Conservation (phyloP, 2,113 vertebrate genomes). For the Semnornis frantzii region DNA sequence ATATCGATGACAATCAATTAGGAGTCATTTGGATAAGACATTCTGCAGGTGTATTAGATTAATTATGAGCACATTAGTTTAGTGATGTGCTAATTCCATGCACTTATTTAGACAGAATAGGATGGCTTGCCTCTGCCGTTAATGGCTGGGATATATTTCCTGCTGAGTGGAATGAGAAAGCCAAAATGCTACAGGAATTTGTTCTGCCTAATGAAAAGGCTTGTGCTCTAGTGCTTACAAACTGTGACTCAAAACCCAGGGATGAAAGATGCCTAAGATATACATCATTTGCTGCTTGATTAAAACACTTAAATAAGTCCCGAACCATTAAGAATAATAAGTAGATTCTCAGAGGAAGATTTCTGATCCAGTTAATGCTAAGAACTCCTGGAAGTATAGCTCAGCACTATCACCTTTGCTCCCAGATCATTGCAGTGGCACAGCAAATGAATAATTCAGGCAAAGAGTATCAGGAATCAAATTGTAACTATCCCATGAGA, state of each 20-base stretch:
- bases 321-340: slow-evolving; percentile 59
- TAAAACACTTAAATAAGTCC: slow-evolving; percentile 54
- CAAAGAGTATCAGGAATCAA: slow-evolving; percentile 7
- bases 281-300: slow-evolving; percentile 53
- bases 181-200: slow-evolving; percentile 13
- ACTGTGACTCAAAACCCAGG: slow-evolving; percentile 21
- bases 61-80: slow-evolving; percentile 39
- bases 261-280: slow-evolving; percentile 13
- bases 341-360: slow-evolving; percentile 20
- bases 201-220: slow-evolving; percentile 36
- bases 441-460: slow-evolving; percentile 56
- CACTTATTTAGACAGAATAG: slow-evolving; percentile 35
- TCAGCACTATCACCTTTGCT: slow-evolving; percentile 40
- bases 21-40: neutral
- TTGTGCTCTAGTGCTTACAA: neutral
- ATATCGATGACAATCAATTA: slow-evolving; percentile 51
- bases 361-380: slow-evolving; percentile 67
- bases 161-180: neutral
- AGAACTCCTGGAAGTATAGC: slow-evolving; percentile 26
- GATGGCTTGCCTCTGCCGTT: neutral
- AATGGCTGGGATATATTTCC: neutral
- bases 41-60: slow-evolving; percentile 52
- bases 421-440: slow-evolving; percentile 18
- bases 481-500: slow-evolving; percentile 17
- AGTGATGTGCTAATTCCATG: slow-evolving; percentile 19